Conservation (phyloP, 2,113 vertebrate genomes). For the Trinectes maculatus region DNA sequence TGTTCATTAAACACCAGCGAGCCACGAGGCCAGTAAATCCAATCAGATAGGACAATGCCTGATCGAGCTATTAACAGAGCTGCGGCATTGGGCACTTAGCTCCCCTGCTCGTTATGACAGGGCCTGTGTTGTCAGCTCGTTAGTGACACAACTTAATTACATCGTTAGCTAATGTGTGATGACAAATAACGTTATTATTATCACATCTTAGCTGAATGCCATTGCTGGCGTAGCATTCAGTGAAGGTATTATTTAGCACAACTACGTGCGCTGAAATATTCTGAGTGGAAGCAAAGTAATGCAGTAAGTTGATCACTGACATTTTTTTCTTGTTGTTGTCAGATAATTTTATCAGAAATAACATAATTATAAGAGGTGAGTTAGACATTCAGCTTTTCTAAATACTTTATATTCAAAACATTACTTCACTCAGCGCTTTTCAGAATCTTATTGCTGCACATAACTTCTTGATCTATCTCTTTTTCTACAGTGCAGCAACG, state of each 20-base stretch:
- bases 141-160: constrained; percentile 63
- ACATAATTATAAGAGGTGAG: not conserved
- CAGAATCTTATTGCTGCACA: too few relatives aligned
- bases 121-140: constrained; percentile 62
- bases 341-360: not conserved
- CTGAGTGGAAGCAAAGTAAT: not conserved
- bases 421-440: too few relatives aligned
- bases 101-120: constrained; percentile 65
- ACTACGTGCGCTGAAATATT: not conserved
- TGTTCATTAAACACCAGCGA: constrained; percentile 76
- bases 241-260: not conserved
- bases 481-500: too few relatives aligned
- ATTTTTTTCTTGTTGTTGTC: not conserved
- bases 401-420: too few relatives aligned
- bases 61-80: constrained; percentile 75
- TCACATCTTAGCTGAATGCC: constrained; percentile 26
- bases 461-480: too few relatives aligned
- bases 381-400: not conserved
- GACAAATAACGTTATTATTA: constrained; percentile 53
- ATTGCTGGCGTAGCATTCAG: not conserved
- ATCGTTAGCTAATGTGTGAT: constrained; percentile 53
- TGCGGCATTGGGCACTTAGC: constrained; percentile 50
- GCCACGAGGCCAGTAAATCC: constrained; percentile 76
- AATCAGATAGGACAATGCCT: constrained; percentile 72
- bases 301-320: not conserved